Base-by-base conservation (phyloP, 2,113 vertebrate genomes). In the Struthio camelus region DNA sequence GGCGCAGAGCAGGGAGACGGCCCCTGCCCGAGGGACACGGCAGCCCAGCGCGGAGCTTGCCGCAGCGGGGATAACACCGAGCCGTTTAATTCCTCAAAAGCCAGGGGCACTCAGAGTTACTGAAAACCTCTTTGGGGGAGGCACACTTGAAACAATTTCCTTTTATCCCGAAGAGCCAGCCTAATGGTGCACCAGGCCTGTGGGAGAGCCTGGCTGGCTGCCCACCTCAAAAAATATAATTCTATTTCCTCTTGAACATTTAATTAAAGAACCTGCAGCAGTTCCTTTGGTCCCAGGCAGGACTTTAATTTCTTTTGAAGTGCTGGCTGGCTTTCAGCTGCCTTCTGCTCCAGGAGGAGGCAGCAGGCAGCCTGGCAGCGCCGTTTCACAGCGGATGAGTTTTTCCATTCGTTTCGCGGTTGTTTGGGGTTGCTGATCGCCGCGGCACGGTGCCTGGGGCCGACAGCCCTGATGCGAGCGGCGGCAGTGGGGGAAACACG, bases 191-290 rank as follows among this genome's bases (percentile, higher is more conserved):
- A 72, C 40, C 90, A 89, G 53, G 86, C 69, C 94, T 96, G 82
- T 19, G 61, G 90, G 78, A 90, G 80, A 86, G 83, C 72, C 72
- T 78, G 95, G 94, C 80, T 91, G 78, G 36, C 85, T 93, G 93
- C 92, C 94, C 75, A 20, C 12, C 28, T 87, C 40, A 38, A 54
- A 85, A 85, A 78, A 85, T 89, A 40, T 13, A 65, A 85, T 44
- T 78, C 54, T 80, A 53, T 95, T 97, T 94, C 75, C 91, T 94
- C 65, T 71, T 91, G 79, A 64, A 81, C 80, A 44, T 42, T 86
- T 95, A 83, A 94, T 95, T 93, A 90, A 93, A 59, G 66, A 89
- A 89, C 54, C 71, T 3, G 9, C 66, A 77, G 80, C 72, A 5
- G 0, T 59, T 72, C 65, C 28, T 96, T 88, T 89, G 69, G 85